A percentile compares a stretch with the other conserved stretches of the same genome.
Evolutionary conservation across 1,140 invertebrate species (phyloP).

Genomic region (Apis mellifera): DNA sequence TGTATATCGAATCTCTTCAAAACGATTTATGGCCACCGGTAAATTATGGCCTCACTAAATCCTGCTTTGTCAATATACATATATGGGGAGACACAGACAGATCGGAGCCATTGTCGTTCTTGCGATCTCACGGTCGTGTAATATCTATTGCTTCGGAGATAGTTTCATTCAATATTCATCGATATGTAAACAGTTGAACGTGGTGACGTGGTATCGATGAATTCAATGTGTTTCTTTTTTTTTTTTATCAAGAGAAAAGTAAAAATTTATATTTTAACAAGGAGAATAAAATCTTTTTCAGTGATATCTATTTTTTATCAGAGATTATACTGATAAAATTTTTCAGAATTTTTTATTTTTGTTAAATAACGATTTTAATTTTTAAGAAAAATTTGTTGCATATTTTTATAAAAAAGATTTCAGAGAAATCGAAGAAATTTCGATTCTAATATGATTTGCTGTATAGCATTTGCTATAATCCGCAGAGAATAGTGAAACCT

Average conservation of each 20-base stretch:
- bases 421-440: too few relatives aligned
- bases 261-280: background rate
- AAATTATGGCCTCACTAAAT: slow-evolving; percentile 41
- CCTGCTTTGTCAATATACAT: slow-evolving; percentile 37
- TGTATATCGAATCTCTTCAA: slow-evolving; percentile 15
- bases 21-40: slow-evolving; percentile 31
- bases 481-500: too few relatives aligned
- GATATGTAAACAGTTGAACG: slow-evolving; percentile 14
- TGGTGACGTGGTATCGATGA: background rate
- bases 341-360: too few relatives aligned
- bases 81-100: background rate
- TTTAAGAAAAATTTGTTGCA: too few relatives aligned
- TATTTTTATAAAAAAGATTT: too few relatives aligned
- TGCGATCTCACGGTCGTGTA: background rate
- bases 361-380: too few relatives aligned
- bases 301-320: too few relatives aligned
- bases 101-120: slow-evolving; percentile 14
- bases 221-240: background rate
- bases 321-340: too few relatives aligned
- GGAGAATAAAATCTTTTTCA: background rate
- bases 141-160: background rate
- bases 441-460: too few relatives aligned
- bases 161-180: slow-evolving; percentile 12
- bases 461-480: too few relatives aligned
- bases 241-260: background rate